These are phyloP conservation scores for Zaprionus kolodkinae DNA, from an alignment of 1,140 invertebrate species.

Conservation along the genomic window DNA sequence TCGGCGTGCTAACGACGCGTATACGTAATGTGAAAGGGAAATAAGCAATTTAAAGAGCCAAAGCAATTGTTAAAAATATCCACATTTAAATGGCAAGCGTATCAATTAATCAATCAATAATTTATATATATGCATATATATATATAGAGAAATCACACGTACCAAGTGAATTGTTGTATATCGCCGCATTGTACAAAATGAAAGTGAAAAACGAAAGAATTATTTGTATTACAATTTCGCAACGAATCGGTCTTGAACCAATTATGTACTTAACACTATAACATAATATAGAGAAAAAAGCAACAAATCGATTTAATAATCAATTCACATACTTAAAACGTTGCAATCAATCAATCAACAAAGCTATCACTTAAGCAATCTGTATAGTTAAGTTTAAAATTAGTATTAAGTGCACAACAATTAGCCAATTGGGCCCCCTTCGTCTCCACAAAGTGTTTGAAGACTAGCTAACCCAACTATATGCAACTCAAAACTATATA, in stretches of 20 bases:
- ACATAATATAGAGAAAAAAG: slow-evolving; percentile 21
- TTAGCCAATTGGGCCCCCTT: slow-evolving; percentile 37
- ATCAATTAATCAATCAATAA: slow-evolving; percentile 60
- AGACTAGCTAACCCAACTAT: no score
- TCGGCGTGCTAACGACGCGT: slow-evolving; percentile 34
- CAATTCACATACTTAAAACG: slow-evolving; percentile 32
- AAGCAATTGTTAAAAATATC: slow-evolving; percentile 58
- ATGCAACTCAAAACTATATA: neutral
- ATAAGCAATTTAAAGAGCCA: slow-evolving; percentile 48
- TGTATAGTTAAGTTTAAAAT: slow-evolving; percentile 42
- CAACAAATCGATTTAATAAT: slow-evolving; percentile 17
- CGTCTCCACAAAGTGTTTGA: slow-evolving; percentile 67
- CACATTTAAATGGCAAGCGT: slow-evolving; percentile 54
- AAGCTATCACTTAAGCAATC: slow-evolving; percentile 61
- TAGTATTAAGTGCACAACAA: slow-evolving; percentile 29
- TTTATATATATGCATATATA: slow-evolving; percentile 15
- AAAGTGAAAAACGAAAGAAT: slow-evolving; percentile 21
- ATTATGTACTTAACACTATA: slow-evolving; percentile 62
- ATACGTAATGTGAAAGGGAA: slow-evolving; percentile 44
- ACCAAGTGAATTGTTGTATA: slow-evolving; percentile 43
- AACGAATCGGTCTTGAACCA: slow-evolving; percentile 32
- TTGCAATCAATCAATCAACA: slow-evolving; percentile 43
- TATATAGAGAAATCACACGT: slow-evolving; percentile 17
- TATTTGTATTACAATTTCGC: slow-evolving; percentile 37
- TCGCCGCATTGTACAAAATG: slow-evolving; percentile 64